Base-by-base conservation (phyloP, 2,888 invertebrate species). In the Coelopa pilipes region DNA sequence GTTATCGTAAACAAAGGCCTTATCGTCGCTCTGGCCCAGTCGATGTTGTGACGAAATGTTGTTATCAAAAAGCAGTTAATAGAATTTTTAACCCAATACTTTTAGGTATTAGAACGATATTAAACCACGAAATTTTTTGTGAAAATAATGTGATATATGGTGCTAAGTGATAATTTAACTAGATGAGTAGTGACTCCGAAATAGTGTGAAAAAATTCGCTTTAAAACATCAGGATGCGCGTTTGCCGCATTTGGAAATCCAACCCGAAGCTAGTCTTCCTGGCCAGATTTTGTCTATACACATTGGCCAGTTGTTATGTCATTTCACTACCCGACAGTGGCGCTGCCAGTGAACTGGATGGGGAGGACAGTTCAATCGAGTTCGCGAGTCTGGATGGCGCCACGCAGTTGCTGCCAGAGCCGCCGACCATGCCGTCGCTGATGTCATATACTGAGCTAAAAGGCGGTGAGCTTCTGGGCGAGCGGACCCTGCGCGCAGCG, bases 401-500 rank as follows among this genome's bases (percentile, higher is more conserved):
- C 81, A 81, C 80, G 24, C 82, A 84, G 69, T 73, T 84, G 75
- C 75, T 84, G 57, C 24, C 70, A 55, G 65, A 65, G 63, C 67
- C 74, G 19, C 60, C 74, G 73, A 72, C 77, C 75, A 53, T 65
- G 63, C 67, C 74, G 45, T 57, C 74, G 73, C 73, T 78, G 76
- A 75, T 76, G 83, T 78, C 85, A 79, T 85, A 81, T 75, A 87
- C 86, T 1, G 87, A 87, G 72, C 78, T 88, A 15, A 80, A 80
- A 74, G 87, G 86, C 76, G 86, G 85, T 72, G 83, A 83, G 75
- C 85, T 88, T 73, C 81, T 83, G 70, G 86, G 84, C 73, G 87
- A 88, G 78, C 85, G 85, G 69, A 83, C 80, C 53, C 74, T 88
- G 63, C 82, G 84, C 45, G 78, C 80, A 80, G 84, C 84, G 60